Conservation (phyloP, 2,797 vertebrate species). For the Myotis pilosus region DNA sequence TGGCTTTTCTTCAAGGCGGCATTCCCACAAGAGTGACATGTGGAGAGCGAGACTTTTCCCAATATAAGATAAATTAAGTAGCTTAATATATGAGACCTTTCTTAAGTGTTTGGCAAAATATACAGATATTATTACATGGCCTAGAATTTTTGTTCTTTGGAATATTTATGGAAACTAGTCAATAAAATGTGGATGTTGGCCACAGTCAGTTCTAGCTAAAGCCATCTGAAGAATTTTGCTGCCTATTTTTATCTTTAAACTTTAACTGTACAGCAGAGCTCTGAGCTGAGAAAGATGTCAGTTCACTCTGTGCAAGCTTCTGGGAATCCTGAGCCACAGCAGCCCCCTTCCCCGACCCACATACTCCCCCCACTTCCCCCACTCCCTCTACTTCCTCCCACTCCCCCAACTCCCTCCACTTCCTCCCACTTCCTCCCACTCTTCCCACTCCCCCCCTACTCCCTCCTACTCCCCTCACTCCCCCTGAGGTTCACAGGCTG, state of each 20-base stretch:
- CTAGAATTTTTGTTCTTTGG: not conserved
- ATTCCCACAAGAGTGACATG: not conserved
- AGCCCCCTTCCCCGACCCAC: not conserved
- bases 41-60: not conserved
- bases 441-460: too few species aligned
- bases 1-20: not conserved
- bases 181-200: not conserved
- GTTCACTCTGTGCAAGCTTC: slow-evolving; percentile 68
- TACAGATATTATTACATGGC: not conserved
- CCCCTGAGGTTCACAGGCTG: too few species aligned
- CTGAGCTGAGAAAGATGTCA: not conserved
- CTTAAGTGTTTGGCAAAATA: not conserved
- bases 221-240: not conserved
- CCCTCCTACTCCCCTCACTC: too few species aligned
- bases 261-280: slow-evolving; percentile 51
- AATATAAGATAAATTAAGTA: not conserved
- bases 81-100: not conserved
- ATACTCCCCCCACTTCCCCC: not conserved
- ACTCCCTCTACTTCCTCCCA: too few species aligned
- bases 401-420: too few species aligned
- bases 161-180: not conserved
- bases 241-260: not conserved
- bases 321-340: slow-evolving; percentile 75
- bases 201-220: not conserved
- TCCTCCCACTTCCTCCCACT: too few species aligned